These are phyloP conservation scores for Zapornia atra DNA, from an alignment of 2,113 vertebrate genomes.

Conservation along the genomic window DNA sequence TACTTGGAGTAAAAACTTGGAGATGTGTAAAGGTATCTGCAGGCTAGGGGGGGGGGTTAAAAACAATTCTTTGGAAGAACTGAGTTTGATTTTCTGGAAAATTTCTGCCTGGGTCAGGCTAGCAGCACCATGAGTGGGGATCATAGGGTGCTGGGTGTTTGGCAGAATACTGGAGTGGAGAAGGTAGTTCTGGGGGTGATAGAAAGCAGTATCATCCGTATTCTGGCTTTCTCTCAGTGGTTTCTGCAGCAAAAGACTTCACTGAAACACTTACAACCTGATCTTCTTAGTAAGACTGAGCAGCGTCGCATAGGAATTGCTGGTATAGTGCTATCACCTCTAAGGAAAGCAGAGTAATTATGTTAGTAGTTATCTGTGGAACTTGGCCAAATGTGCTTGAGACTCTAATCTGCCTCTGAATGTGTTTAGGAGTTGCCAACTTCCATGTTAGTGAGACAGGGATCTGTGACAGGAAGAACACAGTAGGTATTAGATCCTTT, in stretches of 20 bases:
- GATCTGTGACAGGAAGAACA: not conserved
- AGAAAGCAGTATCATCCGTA: not conserved
- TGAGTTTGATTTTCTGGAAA: not conserved
- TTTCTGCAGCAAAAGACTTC: not conserved
- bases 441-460: not conserved
- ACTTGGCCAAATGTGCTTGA: not conserved
- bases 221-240: not conserved
- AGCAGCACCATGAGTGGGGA: accelerated
- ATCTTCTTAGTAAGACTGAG: not conserved
- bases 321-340: not conserved
- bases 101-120: not conserved
- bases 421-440: not conserved
- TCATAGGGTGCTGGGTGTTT: not conserved
- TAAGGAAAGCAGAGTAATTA: not conserved
- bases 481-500: not conserved
- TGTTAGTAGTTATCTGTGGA: not conserved
- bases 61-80: not conserved
- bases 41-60: not conserved
- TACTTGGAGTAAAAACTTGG: not conserved
- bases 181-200: not conserved
- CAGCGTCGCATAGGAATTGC: not conserved
- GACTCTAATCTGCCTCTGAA: accelerated
- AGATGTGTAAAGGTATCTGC: not conserved
- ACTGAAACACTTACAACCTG: not conserved
- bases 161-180: not conserved